Evolutionary conservation across 2,888 invertebrate species (phyloP), one percentile per base, ranked within the genome.

Genomic region (Phortica okadai): DNA sequence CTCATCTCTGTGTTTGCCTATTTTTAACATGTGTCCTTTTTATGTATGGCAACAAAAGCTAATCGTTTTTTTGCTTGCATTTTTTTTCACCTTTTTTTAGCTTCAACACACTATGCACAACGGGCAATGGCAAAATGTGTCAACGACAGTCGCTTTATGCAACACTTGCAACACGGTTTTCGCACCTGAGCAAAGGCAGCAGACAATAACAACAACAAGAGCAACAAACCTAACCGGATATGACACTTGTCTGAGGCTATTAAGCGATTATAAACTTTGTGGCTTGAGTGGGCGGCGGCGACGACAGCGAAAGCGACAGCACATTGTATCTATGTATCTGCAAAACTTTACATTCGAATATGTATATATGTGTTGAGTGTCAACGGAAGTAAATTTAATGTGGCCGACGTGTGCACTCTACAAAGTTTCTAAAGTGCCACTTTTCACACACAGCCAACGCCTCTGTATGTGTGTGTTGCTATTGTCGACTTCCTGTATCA

Each of bases 371-470:
- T 45, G 1, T 21, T 21, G 56, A 41, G 42, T 70, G 16, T 73
- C 45, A 41, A 76, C 87, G 85, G 85, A 85, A 82, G 84, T 85
- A 81, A 79, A 85, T 83, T 85, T 83, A 85, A 87, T 87, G 87
- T 84, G 83, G 78, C 45, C 45, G 16, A 69, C 69, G 69, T 69
- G 69, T 69, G 50, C 16, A 45, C 69, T 69, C 25, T 21, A 50
- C 45, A 62, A 62, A 62, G 62, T 25, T 62, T 21, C 62, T 62
- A 62, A 62, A 62, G 25, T 62, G 62, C 10, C 50, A 50, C 50
- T 11, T 14, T 50, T 14, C 50, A 50, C 14, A 50, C 50, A 50
- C 50, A 14, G 5, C 33, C 41, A 64, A 16, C 21, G 10, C 10
- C 3, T 8, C 21, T 10, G 25, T 21, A 10, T 21, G 5, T 62